These are phyloP conservation scores for Lochmaea crataegi DNA, from an alignment of 2,888 invertebrate species.

Conservation along the genomic window DNA sequence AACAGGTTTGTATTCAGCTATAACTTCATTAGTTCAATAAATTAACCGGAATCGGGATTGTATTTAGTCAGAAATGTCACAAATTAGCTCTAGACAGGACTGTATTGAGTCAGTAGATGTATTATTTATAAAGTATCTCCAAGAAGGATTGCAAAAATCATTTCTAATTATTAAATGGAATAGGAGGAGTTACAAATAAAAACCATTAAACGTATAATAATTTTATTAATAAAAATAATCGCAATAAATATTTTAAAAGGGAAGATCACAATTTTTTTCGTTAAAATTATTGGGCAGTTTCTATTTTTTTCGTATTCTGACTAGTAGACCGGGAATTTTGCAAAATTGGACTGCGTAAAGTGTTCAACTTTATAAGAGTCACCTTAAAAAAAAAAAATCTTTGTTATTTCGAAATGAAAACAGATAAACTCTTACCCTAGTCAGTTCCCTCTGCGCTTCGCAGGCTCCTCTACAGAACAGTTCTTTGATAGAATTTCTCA, in stretches of 20 bases:
- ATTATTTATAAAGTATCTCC: too few species aligned
- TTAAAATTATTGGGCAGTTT: background rate
- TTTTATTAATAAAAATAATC: constrained; percentile 1
- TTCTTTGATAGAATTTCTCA: constrained; percentile 74
- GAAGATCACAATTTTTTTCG: background rate
- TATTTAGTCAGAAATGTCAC: too few species aligned
- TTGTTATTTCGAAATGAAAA: background rate
- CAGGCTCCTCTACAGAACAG: constrained; percentile 59
- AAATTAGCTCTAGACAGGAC: too few species aligned
- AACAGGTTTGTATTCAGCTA: too few species aligned
- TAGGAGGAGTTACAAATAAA: too few species aligned
- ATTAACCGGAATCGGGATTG: too few species aligned
- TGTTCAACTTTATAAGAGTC: constrained; percentile 21
- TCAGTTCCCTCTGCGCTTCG: constrained; percentile 9
- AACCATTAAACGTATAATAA: background rate
- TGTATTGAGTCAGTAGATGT: too few species aligned
- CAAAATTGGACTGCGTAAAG: constrained; percentile 10
- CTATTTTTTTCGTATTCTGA: constrained; percentile 2
- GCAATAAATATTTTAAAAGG: too few species aligned
- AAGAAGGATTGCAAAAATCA: too few species aligned
- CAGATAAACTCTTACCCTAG: constrained; percentile 6
- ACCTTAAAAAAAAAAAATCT: constrained; percentile 11
- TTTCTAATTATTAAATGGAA: too few species aligned
- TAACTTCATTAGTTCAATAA: too few species aligned
- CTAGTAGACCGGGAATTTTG: constrained; percentile 10